Percentiles rank a stretch among this genome's conserved stretches.
Conservation (phyloP, 2,797 vertebrate genomes). For the Cyprinodon diabolis region DNA sequence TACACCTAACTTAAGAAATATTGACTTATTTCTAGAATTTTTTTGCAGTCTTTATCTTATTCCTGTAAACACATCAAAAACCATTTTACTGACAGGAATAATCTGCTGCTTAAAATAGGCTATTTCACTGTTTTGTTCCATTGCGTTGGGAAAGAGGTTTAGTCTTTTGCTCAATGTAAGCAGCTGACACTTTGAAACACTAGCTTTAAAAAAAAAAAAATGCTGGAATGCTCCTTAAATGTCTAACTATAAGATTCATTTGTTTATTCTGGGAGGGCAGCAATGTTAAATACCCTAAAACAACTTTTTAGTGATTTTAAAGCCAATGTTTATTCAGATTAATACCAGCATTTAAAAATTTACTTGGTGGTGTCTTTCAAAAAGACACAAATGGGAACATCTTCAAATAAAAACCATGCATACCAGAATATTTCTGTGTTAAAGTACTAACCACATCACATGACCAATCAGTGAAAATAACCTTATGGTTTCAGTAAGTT, state of each 20-base stretch:
- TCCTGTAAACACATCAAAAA: constrained; percentile 16
- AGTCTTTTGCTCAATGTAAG: neutral
- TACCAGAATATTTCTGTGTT: neutral
- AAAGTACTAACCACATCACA: neutral
- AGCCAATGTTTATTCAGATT: too few species aligned
- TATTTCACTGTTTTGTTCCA: constrained; percentile 44
- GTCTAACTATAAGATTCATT: constrained; percentile 36
- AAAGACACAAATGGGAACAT: neutral
- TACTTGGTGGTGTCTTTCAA: neutral
- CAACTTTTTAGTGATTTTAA: neutral
- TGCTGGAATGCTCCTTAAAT: constrained; percentile 7
- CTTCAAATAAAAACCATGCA: neutral
- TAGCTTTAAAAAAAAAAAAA: neutral
- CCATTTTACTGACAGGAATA: constrained; percentile 30
- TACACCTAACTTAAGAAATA: too few species aligned
- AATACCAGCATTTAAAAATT: too few species aligned
- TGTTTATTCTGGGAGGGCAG: constrained; percentile 59
- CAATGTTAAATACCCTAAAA: constrained; percentile 65
- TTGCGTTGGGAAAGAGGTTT: constrained; percentile 45
- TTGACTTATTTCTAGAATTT: too few species aligned
- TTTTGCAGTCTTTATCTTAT: too few species aligned
- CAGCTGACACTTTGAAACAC: neutral
- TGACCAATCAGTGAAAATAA: neutral
- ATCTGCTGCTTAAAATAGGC: constrained; percentile 37
- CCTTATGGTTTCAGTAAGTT: neutral